Evolutionary conservation across 2,113 vertebrate species (phyloP).

Genomic region (Gasterosteus nipponicus): DNA sequence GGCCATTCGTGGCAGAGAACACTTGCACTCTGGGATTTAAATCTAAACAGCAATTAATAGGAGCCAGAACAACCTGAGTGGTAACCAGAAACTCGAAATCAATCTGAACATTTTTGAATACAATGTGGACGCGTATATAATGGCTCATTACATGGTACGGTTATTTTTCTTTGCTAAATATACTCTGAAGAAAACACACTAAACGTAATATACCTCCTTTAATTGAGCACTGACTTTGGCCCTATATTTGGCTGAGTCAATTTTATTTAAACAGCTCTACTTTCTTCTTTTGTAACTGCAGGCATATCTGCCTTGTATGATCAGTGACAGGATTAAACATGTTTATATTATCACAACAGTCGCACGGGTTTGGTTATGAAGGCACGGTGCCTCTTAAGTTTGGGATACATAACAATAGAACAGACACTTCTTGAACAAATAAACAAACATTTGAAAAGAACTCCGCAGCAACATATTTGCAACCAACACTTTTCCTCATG

Average conservation of each 20-base stretch:
- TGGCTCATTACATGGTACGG: neutral
- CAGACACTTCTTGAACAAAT: neutral
- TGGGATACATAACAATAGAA: neutral
- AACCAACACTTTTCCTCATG: neutral
- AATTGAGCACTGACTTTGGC: neutral
- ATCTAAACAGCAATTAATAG: neutral
- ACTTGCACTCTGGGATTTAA: slow-evolving; percentile 40
- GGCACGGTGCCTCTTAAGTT: slow-evolving; percentile 6
- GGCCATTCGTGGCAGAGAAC: slow-evolving; percentile 25
- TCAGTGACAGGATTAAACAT: slow-evolving; percentile 28
- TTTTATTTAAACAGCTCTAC: neutral
- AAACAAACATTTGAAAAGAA: neutral
- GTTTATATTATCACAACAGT: slow-evolving; percentile 17
- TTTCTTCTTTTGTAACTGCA: slow-evolving; percentile 13
- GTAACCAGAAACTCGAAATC: neutral
- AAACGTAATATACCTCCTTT: neutral
- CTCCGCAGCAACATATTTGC: neutral
- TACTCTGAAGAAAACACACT: neutral
- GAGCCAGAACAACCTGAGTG: neutral
- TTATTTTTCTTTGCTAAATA: neutral
- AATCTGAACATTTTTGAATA: neutral
- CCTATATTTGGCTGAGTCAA: neutral
- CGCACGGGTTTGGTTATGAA: slow-evolving; percentile 14
- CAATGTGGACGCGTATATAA: neutral
- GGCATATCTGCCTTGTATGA: slow-evolving; percentile 3